Base-by-base conservation (phyloP, 1,140 invertebrate genomes). In the Drosophila quadrilineata region DNA sequence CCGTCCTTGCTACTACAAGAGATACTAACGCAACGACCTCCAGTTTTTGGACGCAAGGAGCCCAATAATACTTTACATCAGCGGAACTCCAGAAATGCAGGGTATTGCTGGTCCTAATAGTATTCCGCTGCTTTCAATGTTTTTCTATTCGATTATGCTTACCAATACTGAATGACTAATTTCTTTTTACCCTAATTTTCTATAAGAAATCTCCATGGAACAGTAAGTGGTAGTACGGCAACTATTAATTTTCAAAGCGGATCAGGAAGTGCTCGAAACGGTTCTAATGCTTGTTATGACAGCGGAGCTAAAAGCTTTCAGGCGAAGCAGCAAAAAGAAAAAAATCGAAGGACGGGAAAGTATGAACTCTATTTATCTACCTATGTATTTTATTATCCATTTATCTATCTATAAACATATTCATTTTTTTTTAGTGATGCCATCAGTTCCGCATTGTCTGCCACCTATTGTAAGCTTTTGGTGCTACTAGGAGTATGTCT, bases 381-480 rank as follows among this genome's bases (percentile, higher is more conserved):
- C 2, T 1, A 0, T 6, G 2, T 0, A 6, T 8, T 14, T 19
- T n/a, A 3, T 6, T 8, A 0, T n/a, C n/a, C n/a, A n/a, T n/a
- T n/a, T n/a, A n/a, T n/a, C 0, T 19, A 41, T 3, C 29, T 22
- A 43, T 35, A 9, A 0, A 12, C 1, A 3, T 12, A 9, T 6
- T 21, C 0, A 8, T 43, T 36, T 41, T 41, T 35, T 64, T 67
- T 46, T 40, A 91, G 91, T 48, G 90, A 91, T 85, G 89, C 89
- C 10, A 75, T 91, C 24, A 90, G 89, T 14, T 85, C 89, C 4
- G 89, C 91, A 22, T 87, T 95, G 24, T 95, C 94, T 71, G 94
- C 94, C 2, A 90, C 95, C 2, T 96, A 95, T 89, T 94, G 93
- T 19, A 95, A 95, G 74, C 87, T 95, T 1, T 76, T 96, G 43